phyloP scores from a whole-genome alignment of 2,797 vertebrate species.

The Mus caroli region DNA sequence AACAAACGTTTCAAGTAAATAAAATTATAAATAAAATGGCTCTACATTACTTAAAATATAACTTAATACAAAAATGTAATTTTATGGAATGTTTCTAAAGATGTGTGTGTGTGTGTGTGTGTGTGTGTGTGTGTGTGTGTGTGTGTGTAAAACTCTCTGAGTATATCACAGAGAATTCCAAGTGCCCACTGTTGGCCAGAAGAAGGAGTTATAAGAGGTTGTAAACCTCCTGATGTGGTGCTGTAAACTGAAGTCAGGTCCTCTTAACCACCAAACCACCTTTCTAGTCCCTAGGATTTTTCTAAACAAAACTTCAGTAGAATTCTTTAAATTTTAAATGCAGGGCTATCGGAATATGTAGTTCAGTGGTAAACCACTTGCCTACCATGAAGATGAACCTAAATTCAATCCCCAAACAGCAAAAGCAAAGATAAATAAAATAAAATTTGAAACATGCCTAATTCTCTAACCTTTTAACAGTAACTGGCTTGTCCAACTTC shows the following conservation, averaged over 20 bases:
- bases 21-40: neutral
- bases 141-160: neutral
- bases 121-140: neutral
- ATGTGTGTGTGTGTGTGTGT: neutral
- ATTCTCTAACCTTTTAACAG: neutral
- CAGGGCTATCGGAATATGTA: neutral
- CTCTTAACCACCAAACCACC: neutral
- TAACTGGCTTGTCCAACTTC: neutral
- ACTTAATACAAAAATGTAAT: neutral
- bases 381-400: neutral
- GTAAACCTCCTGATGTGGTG: neutral
- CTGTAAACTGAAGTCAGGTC: neutral
- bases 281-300: neutral
- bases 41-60: neutral
- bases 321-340: neutral
- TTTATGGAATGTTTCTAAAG: neutral
- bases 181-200: neutral
- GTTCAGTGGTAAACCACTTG: neutral
- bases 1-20: neutral
- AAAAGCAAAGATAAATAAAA: constrained; percentile 5
- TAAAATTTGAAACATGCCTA: neutral
- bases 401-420: neutral
- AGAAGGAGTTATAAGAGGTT: neutral
- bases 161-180: neutral
- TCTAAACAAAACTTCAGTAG: neutral